phyloP scores from a whole-genome alignment of 2,888 invertebrate species.

The Melolontha melolontha region DNA sequence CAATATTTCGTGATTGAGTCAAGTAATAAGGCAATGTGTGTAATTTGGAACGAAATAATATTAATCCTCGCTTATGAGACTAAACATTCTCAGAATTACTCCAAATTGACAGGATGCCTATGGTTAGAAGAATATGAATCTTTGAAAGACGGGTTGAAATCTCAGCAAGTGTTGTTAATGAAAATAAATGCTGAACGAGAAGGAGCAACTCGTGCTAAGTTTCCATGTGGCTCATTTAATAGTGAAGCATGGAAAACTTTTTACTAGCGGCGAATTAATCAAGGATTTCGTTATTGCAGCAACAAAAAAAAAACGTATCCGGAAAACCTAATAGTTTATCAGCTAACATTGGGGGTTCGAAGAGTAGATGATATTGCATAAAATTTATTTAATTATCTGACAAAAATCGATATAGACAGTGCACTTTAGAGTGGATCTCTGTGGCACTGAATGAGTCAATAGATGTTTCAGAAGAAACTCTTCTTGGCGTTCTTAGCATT shows the following conservation, averaged over 20 bases:
- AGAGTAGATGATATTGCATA: too few species aligned
- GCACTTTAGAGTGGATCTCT: too few species aligned
- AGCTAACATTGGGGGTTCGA: conserved; percentile 18
- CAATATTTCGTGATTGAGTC: too few species aligned
- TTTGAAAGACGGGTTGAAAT: conserved; percentile 52
- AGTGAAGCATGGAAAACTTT: too few species aligned
- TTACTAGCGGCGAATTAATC: conserved; percentile 48
- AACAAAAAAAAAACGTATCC: conserved; percentile 51
- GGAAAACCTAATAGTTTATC: conserved; percentile 46
- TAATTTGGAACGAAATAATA: conserved; percentile 53
- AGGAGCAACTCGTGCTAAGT: too few species aligned
- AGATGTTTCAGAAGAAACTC: too few species aligned
- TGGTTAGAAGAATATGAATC: conserved; percentile 53
- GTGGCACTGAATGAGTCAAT: too few species aligned
- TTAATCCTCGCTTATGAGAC: conserved; percentile 46
- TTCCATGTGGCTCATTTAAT: too few species aligned
- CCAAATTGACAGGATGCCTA: conserved; percentile 53
- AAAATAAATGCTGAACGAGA: conserved; percentile 48
- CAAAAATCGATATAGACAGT: too few species aligned
- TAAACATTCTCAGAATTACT: conserved; percentile 46
- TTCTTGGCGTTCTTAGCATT: conserved; percentile 45
- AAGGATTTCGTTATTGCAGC: conserved; percentile 49
- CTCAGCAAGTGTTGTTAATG: conserved; percentile 48
- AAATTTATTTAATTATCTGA: too few species aligned
- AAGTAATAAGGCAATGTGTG: conserved; percentile 40